Evolutionary conservation across 2,888 invertebrate species (phyloP).

Genomic region (Spisula solida): DNA sequence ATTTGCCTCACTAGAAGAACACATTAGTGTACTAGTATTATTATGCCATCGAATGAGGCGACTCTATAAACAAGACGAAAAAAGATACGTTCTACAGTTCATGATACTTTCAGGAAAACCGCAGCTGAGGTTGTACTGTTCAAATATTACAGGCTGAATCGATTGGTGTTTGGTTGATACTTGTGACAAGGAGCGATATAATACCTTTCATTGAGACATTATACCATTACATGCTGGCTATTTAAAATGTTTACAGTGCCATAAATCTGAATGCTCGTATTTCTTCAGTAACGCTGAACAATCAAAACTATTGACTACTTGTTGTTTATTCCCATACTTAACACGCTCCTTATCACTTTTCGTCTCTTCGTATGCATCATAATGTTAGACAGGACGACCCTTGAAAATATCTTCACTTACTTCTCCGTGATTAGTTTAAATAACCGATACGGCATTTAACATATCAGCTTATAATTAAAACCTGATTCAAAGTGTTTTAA

Average conservation of each 20-base stretch:
- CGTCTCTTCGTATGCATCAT: constrained; percentile 35
- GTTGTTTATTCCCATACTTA: constrained; percentile 50
- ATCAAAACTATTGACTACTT: constrained; percentile 48
- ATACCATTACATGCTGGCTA: constrained; percentile 24
- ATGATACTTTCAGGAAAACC: constrained; percentile 33
- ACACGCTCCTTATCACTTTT: constrained; percentile 32
- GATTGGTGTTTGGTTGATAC: constrained; percentile 4
- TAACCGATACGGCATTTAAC: not conserved
- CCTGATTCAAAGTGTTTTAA: constrained; percentile 30
- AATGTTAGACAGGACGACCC: constrained; percentile 20
- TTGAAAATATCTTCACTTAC: constrained; percentile 23
- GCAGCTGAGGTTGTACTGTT: constrained; percentile 26
- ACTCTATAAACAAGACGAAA: no score
- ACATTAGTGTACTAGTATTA: no score
- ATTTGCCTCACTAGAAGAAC: no score
- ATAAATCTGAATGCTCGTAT: constrained; percentile 46
- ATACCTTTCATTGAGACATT: constrained; percentile 7
- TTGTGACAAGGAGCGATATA: not conserved
- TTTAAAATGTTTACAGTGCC: constrained; percentile 49
- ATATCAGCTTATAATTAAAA: constrained; percentile 31
- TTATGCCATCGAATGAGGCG: no score
- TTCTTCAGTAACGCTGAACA: constrained; percentile 38
- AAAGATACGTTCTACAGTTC: not conserved
- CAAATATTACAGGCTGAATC: not conserved
- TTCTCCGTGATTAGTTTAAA: not conserved